Percentiles rank a stretch among this genome's conserved stretches.
Conservation (phyloP, 2,797 vertebrate species). For the Melanotaenia boesemani region DNA sequence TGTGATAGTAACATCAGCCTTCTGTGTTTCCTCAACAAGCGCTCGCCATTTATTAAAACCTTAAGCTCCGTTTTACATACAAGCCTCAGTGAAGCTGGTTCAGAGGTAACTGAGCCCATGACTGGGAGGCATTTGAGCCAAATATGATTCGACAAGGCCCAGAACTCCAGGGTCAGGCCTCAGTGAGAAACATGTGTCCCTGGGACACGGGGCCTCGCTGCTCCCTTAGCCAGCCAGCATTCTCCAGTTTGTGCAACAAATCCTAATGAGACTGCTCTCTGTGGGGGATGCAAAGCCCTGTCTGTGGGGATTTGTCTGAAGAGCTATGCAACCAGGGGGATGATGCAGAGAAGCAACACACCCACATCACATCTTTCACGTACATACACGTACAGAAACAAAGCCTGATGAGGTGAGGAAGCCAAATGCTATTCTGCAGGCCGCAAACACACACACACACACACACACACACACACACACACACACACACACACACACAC, state of each 20-base stretch:
- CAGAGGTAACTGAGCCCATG: slow-evolving; percentile 54
- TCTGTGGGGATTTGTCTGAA: slow-evolving; percentile 57
- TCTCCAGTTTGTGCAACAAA: slow-evolving; percentile 70
- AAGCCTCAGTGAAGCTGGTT: slow-evolving; percentile 37
- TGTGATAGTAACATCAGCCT: slow-evolving; percentile 15
- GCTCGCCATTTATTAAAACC: slow-evolving; percentile 46
- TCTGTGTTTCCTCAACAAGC: slow-evolving; percentile 44
- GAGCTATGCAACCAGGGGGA: slow-evolving; percentile 51
- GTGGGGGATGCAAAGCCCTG: slow-evolving; percentile 51
- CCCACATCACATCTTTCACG: slow-evolving; percentile 6
- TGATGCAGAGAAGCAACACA: slow-evolving; percentile 46
- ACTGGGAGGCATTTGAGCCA: slow-evolving; percentile 61
- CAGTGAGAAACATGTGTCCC: slow-evolving; percentile 67
- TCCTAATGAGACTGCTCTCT: slow-evolving; percentile 75
- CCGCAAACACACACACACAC: no score
- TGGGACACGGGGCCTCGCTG: slow-evolving; percentile 40
- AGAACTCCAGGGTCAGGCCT: slow-evolving; percentile 60
- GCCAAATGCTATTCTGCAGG: slow-evolving; percentile 8
- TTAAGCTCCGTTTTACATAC: slow-evolving; percentile 30
- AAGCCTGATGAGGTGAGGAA: slow-evolving; percentile 17
- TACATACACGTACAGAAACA: slow-evolving; percentile 10
- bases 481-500: no score
- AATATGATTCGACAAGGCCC: slow-evolving; percentile 71
- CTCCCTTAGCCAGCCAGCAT: slow-evolving; percentile 52
- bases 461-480: no score